Evolutionary conservation across 1,140 invertebrate genomes (phyloP), one percentile per base, ranked within the genome.

Genomic region (Hyles euphorbiae): DNA sequence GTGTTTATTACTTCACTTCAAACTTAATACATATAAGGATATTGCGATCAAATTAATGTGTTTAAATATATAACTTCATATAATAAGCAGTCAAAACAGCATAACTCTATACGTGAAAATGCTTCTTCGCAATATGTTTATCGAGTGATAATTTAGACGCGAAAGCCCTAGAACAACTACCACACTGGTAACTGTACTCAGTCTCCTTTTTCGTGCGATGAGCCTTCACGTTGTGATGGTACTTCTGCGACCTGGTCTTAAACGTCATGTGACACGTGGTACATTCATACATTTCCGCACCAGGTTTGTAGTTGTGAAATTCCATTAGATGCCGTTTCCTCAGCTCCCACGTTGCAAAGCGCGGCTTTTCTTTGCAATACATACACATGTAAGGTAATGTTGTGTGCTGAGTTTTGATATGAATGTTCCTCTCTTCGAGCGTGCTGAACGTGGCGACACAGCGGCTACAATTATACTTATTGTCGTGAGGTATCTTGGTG

Each of bases 181-280:
- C 76, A 50, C 83, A 88, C 0, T 78, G 78, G 46, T 72, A 83
- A 9, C 72, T 77, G 34, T 79, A 83, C 9, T 86, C 83, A 0
- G 73, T 62, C 45, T 88, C 85, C 61, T 84, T 86, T 64, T 84
- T 86, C 2, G 73, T 79, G 5, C 83, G 63, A 66, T 88, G 84
- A 0, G 80, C 75, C 68, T 84, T 88, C 0, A 84, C 79, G 46
- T 85, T 86, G 36, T 88, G 83, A 36, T 86, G 83, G 46, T 88
- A 87, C 49, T 85, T 86, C 45, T 86, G 81, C 44, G 86, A 89
- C 3, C 86, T 65, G 9, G 83, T 83, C 56, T 85, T 86, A 55
- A 92, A 92, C 50, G 83, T 87, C 76, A 90, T 90, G 34, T 88
- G 87, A 53, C 91, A 92, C 9, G 83, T 83, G 0, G 81, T 83